phyloP scores from a whole-genome alignment of 2,113 vertebrate species.

The Phrynosoma blainvillii region DNA sequence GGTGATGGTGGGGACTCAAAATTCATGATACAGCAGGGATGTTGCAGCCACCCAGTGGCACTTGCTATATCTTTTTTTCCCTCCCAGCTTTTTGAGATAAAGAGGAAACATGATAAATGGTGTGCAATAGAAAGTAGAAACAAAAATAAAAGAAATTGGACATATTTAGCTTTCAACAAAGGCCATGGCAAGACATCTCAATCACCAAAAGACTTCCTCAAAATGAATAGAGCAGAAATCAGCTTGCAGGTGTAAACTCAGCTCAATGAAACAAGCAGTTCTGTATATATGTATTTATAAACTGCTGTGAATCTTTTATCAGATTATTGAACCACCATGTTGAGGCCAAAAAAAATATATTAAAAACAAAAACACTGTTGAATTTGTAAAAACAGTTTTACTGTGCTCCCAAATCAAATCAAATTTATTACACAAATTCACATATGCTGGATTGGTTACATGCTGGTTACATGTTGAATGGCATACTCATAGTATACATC shows the following conservation, averaged over 20 bases:
- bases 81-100: too few species aligned
- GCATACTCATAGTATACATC: neutral
- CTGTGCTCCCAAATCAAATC: neutral
- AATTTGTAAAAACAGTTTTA: neutral
- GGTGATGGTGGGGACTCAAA: too few species aligned
- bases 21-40: too few species aligned
- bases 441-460: neutral
- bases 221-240: neutral
- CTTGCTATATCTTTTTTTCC: neutral
- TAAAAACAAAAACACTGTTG: neutral
- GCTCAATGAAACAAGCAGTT: neutral
- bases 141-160: neutral
- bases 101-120: neutral
- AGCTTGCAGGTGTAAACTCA: neutral
- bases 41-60: too few species aligned
- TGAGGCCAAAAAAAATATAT: neutral
- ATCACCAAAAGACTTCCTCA: neutral
- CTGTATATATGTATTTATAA: neutral
- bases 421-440: slow-evolving; percentile 1
- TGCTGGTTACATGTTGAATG: too few species aligned
- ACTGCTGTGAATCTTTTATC: neutral
- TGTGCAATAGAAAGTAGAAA: neutral
- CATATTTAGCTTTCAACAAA: neutral
- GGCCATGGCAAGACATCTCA: neutral
- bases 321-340: neutral